Base-by-base conservation (phyloP, 2,888 invertebrate genomes). In the Gnatocerus cornutus region DNA sequence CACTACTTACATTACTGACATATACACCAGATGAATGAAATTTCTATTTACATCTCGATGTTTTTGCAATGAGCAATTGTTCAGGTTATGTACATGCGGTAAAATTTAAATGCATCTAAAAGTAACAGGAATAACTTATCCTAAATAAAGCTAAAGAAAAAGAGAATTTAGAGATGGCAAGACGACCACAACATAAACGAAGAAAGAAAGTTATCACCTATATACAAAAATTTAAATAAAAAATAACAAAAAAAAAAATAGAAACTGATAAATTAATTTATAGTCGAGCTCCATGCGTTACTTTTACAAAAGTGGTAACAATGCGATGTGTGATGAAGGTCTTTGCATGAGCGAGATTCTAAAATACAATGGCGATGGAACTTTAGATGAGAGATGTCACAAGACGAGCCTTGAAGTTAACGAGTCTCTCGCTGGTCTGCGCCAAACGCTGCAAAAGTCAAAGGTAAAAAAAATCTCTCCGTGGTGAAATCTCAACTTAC, bases 371-470 rank as follows among this genome's bases (percentile, higher is more conserved):
- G 70, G 71, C 70, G 52, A 58, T 62, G 68, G 58, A 67, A 65
- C 46, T 75, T 73, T 94, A 95, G 87, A 95, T 95, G 86, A 95
- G 92, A 79, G 95, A 93, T 81, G 95, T 95, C 86, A 95, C 93
- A 82, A 95, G 88, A 88, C 94, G 91, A 84, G 95, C 95, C 88
- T 95, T 95, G 91, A 94, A 95, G 92, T 95, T 95, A 83, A 95
- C 95, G 88, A 95, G 92, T 86, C 93, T 91, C 87, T 95, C 95
- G 84, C 95, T 95, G 84, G 95, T 95, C 86, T 94, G 94, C 69
- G 95, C 95, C 85, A 95, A 88, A 80, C 92, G 91, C 92, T 92
- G 85, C 61, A 85, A 86, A 45, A 48, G 13, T 48, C 14, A 27
- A 27, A 27, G n/a, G n/a, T n/a, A 16, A 10, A 16, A 1, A 7